Percentiles rank a stretch among this genome's conserved stretches.
Evolutionary conservation across 2,797 vertebrate genomes (phyloP).

Genomic region (Silurus aristotelis): DNA sequence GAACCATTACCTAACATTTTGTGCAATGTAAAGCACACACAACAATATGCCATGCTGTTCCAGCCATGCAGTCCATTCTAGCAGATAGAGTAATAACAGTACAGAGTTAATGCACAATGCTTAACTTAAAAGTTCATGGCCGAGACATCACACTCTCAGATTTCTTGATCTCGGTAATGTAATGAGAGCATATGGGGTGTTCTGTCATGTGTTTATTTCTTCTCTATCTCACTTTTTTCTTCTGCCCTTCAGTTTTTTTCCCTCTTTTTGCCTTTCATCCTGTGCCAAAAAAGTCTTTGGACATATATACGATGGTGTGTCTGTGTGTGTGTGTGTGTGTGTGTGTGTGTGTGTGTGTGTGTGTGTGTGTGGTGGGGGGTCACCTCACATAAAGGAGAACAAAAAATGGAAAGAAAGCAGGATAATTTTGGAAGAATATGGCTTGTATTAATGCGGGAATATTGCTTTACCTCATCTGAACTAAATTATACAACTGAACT

Average conservation of each 20-base stretch:
- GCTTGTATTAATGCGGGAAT: conserved; percentile 80
- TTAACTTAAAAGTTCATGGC: conserved; percentile 26
- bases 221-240: conserved; percentile 52
- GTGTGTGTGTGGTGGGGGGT: neutral
- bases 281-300: conserved; percentile 73
- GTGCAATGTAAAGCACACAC: conserved; percentile 25
- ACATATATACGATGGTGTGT: conserved; percentile 68
- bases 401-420: conserved; percentile 62
- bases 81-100: conserved; percentile 47
- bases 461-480: conserved; percentile 82
- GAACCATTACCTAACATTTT: conserved; percentile 11
- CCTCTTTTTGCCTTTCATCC: conserved; percentile 58
- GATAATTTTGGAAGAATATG: conserved; percentile 75
- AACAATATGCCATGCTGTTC: conserved; percentile 20
- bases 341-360: neutral
- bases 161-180: conserved; percentile 27
- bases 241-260: conserved; percentile 54
- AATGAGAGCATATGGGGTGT: conserved; percentile 36
- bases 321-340: neutral
- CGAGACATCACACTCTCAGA: conserved; percentile 4
- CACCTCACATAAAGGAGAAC: conserved; percentile 60
- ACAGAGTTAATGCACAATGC: conserved; percentile 11
- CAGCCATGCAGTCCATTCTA: conserved; percentile 32
- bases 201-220: conserved; percentile 58
- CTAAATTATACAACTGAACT: conserved; percentile 79